These are phyloP conservation scores for Enteromius unitaeniatus DNA, from an alignment of 2,797 vertebrate species.

Conservation along the genomic window DNA sequence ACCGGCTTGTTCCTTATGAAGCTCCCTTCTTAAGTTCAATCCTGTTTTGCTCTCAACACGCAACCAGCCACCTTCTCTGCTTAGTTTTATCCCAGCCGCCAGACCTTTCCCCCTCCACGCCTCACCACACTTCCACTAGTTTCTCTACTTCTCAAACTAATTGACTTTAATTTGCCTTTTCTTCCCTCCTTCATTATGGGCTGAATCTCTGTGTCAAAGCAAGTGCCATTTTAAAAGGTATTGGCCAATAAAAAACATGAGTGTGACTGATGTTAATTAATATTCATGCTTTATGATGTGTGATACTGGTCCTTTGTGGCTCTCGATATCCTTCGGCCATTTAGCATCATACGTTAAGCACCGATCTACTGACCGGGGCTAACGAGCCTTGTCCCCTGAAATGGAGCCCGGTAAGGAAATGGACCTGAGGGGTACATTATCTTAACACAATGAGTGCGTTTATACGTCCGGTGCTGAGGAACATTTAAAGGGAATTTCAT, in stretches of 20 bases:
- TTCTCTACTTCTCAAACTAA: conserved; percentile 65
- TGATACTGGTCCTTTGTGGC: conserved; percentile 73
- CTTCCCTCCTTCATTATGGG: conserved; percentile 64
- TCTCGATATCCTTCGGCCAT: conserved; percentile 72
- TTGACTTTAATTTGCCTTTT: conserved; percentile 79
- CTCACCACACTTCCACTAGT: conserved; percentile 20
- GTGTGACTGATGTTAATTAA: conserved; percentile 80
- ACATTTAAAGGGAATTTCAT: conserved; percentile 56
- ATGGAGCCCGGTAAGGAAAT: conserved; percentile 77
- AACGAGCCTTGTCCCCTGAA: conserved; percentile 78
- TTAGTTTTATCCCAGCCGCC: conserved; percentile 72
- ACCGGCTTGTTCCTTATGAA: conserved; percentile 71
- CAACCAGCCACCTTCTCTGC: conserved; percentile 54
- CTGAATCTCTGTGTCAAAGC: conserved; percentile 64
- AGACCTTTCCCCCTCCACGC: conserved; percentile 66
- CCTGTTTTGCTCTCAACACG: conserved; percentile 54
- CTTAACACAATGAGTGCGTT: conserved; percentile 72
- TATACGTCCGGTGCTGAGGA: conserved; percentile 56
- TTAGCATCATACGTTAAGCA: conserved; percentile 71
- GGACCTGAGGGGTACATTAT: conserved; percentile 80
- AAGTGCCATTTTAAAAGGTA: conserved; percentile 77
- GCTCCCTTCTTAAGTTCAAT: conserved; percentile 59
- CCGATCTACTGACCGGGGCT: conserved; percentile 72
- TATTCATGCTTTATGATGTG: conserved; percentile 79
- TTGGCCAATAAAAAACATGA: conserved; percentile 75